A percentile compares a stretch with the other conserved stretches of the same genome.
phyloP scores from a whole-genome alignment of 2,113 vertebrate species.

The Eretmochelys imbricata region DNA sequence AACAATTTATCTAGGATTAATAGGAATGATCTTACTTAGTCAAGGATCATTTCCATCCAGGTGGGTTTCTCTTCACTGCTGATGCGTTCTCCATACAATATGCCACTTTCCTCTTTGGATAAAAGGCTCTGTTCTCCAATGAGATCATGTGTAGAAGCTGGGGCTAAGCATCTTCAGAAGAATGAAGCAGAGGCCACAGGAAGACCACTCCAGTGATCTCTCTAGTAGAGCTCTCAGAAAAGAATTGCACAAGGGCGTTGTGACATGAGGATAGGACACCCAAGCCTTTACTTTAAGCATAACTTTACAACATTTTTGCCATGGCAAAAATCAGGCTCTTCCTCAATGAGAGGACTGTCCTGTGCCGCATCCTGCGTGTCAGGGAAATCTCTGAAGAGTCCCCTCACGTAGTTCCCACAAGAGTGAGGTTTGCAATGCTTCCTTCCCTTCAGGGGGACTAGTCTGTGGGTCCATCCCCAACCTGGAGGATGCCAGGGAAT shows the following conservation, averaged over 20 bases:
- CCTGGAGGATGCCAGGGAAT: no score
- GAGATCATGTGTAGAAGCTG: not conserved
- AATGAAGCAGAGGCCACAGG: not conserved
- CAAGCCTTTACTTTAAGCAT: not conserved
- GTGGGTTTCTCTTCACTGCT: not conserved
- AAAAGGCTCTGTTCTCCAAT: not conserved
- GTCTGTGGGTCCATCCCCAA: not conserved
- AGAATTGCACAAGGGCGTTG: not conserved
- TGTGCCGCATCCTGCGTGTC: not conserved
- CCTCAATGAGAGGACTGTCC: not conserved
- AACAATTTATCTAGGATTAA: not conserved
- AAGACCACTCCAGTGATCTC: not conserved
- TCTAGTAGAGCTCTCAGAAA: not conserved
- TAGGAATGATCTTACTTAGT: not conserved
- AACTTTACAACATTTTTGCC: not conserved
- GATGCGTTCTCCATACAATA: not conserved
- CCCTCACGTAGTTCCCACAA: not conserved
- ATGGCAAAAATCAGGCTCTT: not conserved
- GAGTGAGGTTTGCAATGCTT: not conserved
- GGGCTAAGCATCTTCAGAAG: not conserved
- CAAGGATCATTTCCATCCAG: constrained; percentile 18
- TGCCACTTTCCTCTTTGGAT: not conserved
- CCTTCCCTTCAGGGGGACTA: not conserved
- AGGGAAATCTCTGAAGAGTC: not conserved
- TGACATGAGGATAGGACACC: not conserved